Percentiles rank a stretch among this genome's conserved stretches.
Conservation (phyloP, 1,140 invertebrate genomes). For the Drosophila sucinea region DNA sequence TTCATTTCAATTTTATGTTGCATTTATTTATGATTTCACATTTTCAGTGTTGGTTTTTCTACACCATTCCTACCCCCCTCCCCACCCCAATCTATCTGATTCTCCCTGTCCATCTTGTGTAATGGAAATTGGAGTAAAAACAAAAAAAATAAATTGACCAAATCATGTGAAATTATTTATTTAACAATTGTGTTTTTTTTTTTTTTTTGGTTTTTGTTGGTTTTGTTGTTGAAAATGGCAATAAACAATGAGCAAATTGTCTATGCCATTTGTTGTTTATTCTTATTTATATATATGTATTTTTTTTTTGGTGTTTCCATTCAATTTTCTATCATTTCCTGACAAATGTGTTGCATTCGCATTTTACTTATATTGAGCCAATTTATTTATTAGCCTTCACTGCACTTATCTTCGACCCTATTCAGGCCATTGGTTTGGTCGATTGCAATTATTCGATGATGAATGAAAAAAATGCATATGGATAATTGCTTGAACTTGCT, state of each 20-base stretch:
- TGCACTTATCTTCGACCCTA: not conserved
- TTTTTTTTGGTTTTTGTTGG: not conserved
- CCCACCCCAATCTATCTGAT: not conserved
- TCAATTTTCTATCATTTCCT: conserved; percentile 64
- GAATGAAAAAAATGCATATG: not conserved
- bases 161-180: conserved; percentile 21
- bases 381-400: conserved; percentile 51
- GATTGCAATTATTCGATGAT: conserved; percentile 44
- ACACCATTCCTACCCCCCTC: not conserved
- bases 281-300: not conserved
- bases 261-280: conserved; percentile 13
- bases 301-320: conserved; percentile 39
- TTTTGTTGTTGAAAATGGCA: conserved; percentile 18
- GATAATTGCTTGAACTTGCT: not conserved
- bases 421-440: conserved; percentile 4
- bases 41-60: conserved; percentile 17
- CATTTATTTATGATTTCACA: conserved; percentile 19
- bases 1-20: conserved; percentile 14
- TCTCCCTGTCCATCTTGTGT: not conserved
- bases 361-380: conserved; percentile 26
- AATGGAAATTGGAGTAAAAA: conserved; percentile 10
- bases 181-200: conserved; percentile 1
- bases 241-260: conserved; percentile 41
- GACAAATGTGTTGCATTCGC: conserved; percentile 25
- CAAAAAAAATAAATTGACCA: not conserved